A percentile compares a stretch with the other conserved stretches of the same genome.
These are phyloP conservation scores for Lithodes maja DNA, from an alignment of 2,888 invertebrate genomes.

Conservation along the genomic window DNA sequence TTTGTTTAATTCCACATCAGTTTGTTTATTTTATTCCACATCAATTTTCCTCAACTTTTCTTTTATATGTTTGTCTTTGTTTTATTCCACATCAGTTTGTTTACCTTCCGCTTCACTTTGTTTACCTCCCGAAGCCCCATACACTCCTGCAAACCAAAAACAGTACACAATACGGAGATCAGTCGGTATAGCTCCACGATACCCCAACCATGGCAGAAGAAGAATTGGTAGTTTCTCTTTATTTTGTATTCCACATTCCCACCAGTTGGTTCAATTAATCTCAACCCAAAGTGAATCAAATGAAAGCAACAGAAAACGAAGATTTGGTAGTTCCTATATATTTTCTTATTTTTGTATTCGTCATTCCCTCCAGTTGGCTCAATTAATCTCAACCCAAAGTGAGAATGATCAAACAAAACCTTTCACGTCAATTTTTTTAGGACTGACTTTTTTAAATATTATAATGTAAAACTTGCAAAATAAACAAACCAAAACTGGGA, in stretches of 20 bases:
- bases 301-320: background rate
- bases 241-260: conserved; percentile 27
- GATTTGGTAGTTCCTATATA: conserved; percentile 3
- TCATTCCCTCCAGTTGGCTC: conserved; percentile 40
- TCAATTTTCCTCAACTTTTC: too few relatives aligned
- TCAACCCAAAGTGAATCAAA: background rate
- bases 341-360: background rate
- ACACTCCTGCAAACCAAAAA: conserved; percentile 20
- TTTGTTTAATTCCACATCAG: too few relatives aligned
- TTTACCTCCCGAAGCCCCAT: conserved; percentile 15
- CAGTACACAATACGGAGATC: conserved; percentile 47
- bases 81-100: too few relatives aligned
- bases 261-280: conserved; percentile 21
- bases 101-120: too few relatives aligned
- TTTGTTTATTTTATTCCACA: too few relatives aligned
- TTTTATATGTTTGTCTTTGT: too few relatives aligned
- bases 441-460: conserved; percentile 22
- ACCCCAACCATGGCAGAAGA: conserved; percentile 22
- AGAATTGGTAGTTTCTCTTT: conserved; percentile 17
- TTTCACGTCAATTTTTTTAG: background rate
- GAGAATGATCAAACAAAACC: background rate
- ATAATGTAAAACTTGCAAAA: too few relatives aligned
- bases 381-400: background rate
- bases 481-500: too few relatives aligned
- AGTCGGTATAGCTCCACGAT: conserved; percentile 43